A percentile compares a stretch with the other conserved stretches of the same genome.
phyloP scores from a whole-genome alignment of 2,888 invertebrate species.

The Steinernema hermaphroditum region DNA sequence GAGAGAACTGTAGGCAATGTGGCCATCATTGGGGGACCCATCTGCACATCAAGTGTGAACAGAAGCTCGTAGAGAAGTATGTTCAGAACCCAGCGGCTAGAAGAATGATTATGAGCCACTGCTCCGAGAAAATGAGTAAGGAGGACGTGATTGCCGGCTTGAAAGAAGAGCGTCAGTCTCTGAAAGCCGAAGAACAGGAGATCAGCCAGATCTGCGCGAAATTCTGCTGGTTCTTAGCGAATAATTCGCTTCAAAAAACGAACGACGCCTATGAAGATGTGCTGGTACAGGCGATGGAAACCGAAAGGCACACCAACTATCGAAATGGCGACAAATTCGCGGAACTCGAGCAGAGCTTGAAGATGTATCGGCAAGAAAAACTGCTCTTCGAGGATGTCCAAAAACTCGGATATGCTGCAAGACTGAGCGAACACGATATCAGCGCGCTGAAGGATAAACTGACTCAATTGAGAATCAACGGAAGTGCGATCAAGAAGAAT shows the following conservation, averaged over 20 bases:
- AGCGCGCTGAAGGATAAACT: not conserved
- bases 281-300: conserved; percentile 34
- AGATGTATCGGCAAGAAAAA: not conserved
- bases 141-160: not conserved
- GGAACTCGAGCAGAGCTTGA: not conserved
- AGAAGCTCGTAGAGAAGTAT: conserved; percentile 20
- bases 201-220: conserved; percentile 24
- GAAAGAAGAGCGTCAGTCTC: not conserved
- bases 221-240: conserved; percentile 32
- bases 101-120: conserved; percentile 1
- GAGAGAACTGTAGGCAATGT: conserved; percentile 33
- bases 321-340: not conserved
- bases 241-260: conserved; percentile 36
- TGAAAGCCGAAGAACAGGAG: conserved; percentile 26
- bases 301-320: not conserved
- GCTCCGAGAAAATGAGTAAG: not conserved
- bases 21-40: conserved; percentile 36
- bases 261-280: conserved; percentile 38
- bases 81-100: not conserved
- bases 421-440: not conserved
- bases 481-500: not conserved
- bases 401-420: not conserved
- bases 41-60: conserved; percentile 39
- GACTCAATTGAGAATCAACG: not conserved
- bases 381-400: not conserved